phyloP scores from a whole-genome alignment of 2,888 invertebrate species.

The Melipona bicolor region DNA sequence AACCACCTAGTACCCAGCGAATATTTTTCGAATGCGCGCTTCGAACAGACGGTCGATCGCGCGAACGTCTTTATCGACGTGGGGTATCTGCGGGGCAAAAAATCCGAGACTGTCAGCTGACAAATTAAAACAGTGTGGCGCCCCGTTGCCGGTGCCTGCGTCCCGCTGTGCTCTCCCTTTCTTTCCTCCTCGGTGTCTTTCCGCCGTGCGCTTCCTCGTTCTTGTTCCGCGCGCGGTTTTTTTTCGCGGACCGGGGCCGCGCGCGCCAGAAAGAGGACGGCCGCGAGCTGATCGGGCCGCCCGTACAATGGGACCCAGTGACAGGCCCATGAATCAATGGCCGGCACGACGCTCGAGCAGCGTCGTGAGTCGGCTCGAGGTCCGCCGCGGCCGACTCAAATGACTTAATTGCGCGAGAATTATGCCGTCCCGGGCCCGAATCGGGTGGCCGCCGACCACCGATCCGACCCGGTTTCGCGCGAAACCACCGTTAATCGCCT shows the following conservation, averaged over 20 bases:
- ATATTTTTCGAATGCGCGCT: no score
- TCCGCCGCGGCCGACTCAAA: constrained; percentile 37
- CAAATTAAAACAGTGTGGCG: constrained; percentile 62
- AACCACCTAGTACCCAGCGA: no score
- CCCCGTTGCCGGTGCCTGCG: constrained; percentile 35
- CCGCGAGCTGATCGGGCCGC: constrained; percentile 12
- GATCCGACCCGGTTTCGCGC: neutral
- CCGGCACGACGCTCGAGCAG: neutral
- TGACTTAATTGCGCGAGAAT: constrained; percentile 55
- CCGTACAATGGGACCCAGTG: constrained; percentile 33
- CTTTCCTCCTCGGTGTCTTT: neutral
- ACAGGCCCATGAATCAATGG: constrained; percentile 47
- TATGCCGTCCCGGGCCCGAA: constrained; percentile 32
- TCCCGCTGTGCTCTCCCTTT: constrained; percentile 37
- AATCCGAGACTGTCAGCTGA: constrained; percentile 43
- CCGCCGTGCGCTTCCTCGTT: neutral
- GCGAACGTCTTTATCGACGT: constrained; percentile 51
- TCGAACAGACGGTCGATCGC: no score
- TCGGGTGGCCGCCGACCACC: neutral
- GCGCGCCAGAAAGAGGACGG: constrained; percentile 30
- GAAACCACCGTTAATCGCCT: constrained; percentile 14
- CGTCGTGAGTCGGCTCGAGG: neutral
- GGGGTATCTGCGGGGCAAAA: constrained; percentile 41
- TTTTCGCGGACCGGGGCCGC: constrained; percentile 18
- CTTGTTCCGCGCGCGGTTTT: constrained; percentile 21